Base-by-base conservation (phyloP, 2,797 vertebrate species). In the Alectoris magna region DNA sequence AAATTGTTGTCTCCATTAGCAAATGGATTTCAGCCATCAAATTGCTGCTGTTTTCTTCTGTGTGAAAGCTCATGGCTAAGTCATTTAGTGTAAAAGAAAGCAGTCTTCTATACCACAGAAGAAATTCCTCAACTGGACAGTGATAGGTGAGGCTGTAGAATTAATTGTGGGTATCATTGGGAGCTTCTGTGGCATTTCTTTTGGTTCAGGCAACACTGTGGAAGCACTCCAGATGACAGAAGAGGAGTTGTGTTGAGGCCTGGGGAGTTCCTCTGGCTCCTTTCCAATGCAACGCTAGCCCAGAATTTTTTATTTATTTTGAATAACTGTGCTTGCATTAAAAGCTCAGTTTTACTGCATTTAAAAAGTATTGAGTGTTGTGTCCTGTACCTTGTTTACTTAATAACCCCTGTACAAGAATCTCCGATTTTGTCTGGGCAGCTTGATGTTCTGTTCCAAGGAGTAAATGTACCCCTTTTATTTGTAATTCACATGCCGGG, bases 371-470 rank as follows among this genome's bases (percentile, higher is more conserved):
- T 86, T 88, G 73, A 70, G 2, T 88, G 73, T 84, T 53, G 51
- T 92, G 93, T 89, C 66, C 59, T 92, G 82, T 38, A 51, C 70
- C 78, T 91, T 69, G 36, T 89, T 87, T 92, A 53, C 60, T 81
- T 81, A 84, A 84, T 77, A 72, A 63, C 10, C 19, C 17, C 43
- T 70, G 3, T 19, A 16, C n/a, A 84, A 67, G 68, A 73, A 70
- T 64, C 82, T 6, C 1, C 51, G 26, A 63, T 80, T 90, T 84
- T 88, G 27, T 74, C 70, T 63, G 51, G 43, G 18, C 66, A 66
- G 31, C 59, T 67, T 74, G 17, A 29, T 89, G 18, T 55, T 90
- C 58, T 84, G 38, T 82, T 83, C 55, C 41, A 71, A 77, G 44
- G 73, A 58, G 55, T 31, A 89, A 83, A 59, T 62, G 41, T 2